Evolutionary conservation across 2,888 invertebrate species (phyloP).

Genomic region (Lumbricus terrestris): DNA sequence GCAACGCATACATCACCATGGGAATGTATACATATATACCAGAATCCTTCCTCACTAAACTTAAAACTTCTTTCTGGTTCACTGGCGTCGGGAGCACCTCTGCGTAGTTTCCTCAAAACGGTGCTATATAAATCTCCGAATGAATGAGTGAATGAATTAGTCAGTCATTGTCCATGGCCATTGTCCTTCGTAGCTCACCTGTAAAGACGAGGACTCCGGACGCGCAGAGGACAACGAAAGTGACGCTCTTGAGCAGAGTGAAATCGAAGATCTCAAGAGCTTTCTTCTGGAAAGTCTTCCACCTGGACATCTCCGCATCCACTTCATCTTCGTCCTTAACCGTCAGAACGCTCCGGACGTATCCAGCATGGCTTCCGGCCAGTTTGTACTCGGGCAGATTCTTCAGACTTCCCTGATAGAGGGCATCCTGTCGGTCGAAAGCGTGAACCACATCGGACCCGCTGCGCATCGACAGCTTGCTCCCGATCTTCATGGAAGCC

Average conservation of each 20-base stretch:
- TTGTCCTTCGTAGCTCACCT: conserved; percentile 12
- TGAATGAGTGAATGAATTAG: too few relatives aligned
- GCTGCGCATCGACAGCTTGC: neutral
- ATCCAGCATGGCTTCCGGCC: conserved; percentile 82
- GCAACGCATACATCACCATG: too few relatives aligned
- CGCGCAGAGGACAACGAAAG: conserved; percentile 64
- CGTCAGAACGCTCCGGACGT: conserved; percentile 79
- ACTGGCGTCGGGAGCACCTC: too few relatives aligned
- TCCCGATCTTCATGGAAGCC: neutral
- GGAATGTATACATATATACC: too few relatives aligned
- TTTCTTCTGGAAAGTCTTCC: neutral
- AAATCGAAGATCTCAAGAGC: conserved; percentile 74
- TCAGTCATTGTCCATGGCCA: too few relatives aligned
- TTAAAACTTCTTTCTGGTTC: too few relatives aligned
- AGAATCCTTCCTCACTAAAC: too few relatives aligned
- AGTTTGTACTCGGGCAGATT: conserved; percentile 79
- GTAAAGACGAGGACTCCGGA: conserved; percentile 29
- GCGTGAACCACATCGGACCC: conserved; percentile 27
- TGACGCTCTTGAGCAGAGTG: conserved; percentile 77
- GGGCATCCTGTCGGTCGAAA: conserved; percentile 78
- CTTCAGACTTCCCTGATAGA: conserved; percentile 89
- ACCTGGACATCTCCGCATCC: neutral
- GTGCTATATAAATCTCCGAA: too few relatives aligned
- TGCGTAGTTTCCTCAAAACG: too few relatives aligned
- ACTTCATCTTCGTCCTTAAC: conserved; percentile 56